Evolutionary conservation across 2,888 invertebrate genomes (phyloP).

Genomic region (Patella ulyssiponensis): DNA sequence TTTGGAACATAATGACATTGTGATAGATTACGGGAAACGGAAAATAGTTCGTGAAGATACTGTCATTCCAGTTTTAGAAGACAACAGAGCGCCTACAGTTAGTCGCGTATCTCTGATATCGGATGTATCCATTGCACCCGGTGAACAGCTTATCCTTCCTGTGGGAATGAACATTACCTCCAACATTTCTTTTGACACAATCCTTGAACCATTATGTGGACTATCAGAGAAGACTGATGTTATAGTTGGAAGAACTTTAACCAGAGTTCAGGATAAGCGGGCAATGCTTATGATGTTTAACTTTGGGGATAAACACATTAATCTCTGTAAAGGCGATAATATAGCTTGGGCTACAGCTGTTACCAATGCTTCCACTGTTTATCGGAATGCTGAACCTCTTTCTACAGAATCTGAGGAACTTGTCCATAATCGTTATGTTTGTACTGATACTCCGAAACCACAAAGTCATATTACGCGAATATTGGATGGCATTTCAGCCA

Average conservation of each 20-base stretch:
- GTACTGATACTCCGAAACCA: not conserved
- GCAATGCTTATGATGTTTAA: not conserved
- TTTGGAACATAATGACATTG: not conserved
- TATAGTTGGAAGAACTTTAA: not conserved
- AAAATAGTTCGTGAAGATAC: not conserved
- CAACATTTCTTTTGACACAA: not conserved
- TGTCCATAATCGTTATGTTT: not conserved
- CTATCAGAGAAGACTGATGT: not conserved
- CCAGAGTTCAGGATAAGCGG: constrained; percentile 1
- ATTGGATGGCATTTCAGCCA: not conserved
- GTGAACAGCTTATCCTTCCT: not conserved
- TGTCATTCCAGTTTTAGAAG: not conserved
- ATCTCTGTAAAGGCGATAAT: not conserved
- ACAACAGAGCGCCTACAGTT: not conserved
- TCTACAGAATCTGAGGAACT: not conserved
- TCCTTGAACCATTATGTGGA: constrained; percentile 1
- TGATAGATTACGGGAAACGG: not conserved
- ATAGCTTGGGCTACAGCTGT: not conserved
- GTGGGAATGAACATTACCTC: constrained; percentile 8
- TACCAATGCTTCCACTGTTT: not conserved
- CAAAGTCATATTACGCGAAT: not conserved
- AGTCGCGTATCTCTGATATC: not conserved
- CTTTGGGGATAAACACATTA: not conserved
- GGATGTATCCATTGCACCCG: not conserved
- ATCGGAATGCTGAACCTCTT: not conserved